These are phyloP conservation scores for Dyspetes luteomarginatus DNA, from an alignment of 2,888 invertebrate species.

Conservation along the genomic window DNA sequence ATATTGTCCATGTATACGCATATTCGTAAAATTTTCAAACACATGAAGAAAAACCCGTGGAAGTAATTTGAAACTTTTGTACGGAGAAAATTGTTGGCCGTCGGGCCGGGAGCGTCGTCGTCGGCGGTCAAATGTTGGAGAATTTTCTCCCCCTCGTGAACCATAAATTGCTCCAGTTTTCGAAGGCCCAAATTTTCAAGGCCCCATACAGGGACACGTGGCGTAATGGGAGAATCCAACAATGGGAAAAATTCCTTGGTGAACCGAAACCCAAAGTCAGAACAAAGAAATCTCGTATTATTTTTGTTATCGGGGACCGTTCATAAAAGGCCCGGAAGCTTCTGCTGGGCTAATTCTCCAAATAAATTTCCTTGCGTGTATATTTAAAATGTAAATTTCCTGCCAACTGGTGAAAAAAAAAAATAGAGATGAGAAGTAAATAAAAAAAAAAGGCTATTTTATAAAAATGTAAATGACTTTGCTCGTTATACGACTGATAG, in stretches of 20 bases:
- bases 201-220: conserved; percentile 75
- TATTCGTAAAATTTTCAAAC: conserved; percentile 9
- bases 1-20: neutral
- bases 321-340: conserved; percentile 52
- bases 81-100: conserved; percentile 57
- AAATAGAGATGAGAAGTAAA: neutral
- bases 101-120: conserved; percentile 61
- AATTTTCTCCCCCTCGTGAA: conserved; percentile 69
- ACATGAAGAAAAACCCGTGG: conserved; percentile 69
- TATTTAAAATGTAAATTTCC: conserved; percentile 6
- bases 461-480: conserved; percentile 16
- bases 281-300: conserved; percentile 38
- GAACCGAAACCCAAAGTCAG: conserved; percentile 47
- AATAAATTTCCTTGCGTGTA: neutral
- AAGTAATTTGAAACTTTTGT: conserved; percentile 71
- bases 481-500: conserved; percentile 59
- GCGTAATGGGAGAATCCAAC: conserved; percentile 47
- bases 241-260: conserved; percentile 32
- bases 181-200: conserved; percentile 70
- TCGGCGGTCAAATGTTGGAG: conserved; percentile 73
- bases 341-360: conserved; percentile 12
- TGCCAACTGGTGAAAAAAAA: conserved; percentile 25
- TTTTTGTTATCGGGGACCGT: too few relatives aligned
- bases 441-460: too few relatives aligned
- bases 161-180: conserved; percentile 82